Evolutionary conservation across 35 echinoderm and acorn worm genomes (phyloP), one percentile per base, ranked within the genome.

Genomic region (Hemicentrotus pulcherrimus): DNA sequence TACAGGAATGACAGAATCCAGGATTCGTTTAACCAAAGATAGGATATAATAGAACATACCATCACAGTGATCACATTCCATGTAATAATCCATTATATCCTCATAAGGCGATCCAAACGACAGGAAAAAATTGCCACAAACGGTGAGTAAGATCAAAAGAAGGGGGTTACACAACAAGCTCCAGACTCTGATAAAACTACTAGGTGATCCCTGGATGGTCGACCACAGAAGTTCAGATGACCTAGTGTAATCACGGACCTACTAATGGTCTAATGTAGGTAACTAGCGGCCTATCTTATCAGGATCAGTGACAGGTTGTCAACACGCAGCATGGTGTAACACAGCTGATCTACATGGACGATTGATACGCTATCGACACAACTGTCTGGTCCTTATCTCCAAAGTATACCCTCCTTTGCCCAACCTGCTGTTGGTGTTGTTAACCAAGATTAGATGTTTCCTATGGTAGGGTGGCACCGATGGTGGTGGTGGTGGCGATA

Each of bases 21-120:
- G 35, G 35, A 41, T 41, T 41, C 35, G 35, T 41, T 41, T 41
- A 41, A 41, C 35, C 1, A 41, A 41, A 41, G 1, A 41, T 1
- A 41, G 35, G 35, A 41, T 41, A 41, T 41, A 78, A 7, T 7
- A n/a, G 4, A 78, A 78, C 65, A 78, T 78, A 78, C 65, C 65
- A 78, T 78, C 65, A 78, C 65, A 78, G 18, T 78, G 15, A 78
- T 78, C 65, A 78, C 65, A 78, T n/a, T 78, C 65, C 65, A 78
- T 78, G 65, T 78, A 78, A 78, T 78, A 78, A 78, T 78, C 65
- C 65, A 78, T 78, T 78, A 78, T 78, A 78, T 78, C 65, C 65
- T 78, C 65, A 78, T 78, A 7, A 3, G 65, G 65, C 24, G 22
- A 5, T 78, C 19, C 22, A n/a, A 8, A 59, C 6, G 22, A 4